Base-by-base conservation (phyloP, 1,140 invertebrate species). In the Drosophila fuyamai region DNA sequence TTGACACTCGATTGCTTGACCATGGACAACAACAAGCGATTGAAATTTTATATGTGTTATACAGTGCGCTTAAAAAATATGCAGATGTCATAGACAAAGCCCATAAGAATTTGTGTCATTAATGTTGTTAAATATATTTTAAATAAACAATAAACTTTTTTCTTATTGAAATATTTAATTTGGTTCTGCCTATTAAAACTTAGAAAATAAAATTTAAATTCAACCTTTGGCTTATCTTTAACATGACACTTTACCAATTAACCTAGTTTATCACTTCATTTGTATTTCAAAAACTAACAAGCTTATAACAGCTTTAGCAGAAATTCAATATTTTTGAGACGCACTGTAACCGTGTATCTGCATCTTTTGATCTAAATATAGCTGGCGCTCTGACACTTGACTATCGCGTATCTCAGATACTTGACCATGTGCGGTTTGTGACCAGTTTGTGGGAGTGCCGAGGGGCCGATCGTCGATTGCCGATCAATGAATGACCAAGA, bases 291-390 rank as follows among this genome's bases (percentile, higher is more conserved):
- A 41, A 59, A 76, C 76, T 79, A 72, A 72, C 41, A 43, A 29
- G 16, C 14, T 43, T 43, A 51, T 9, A 18, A n/a, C 18, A 62
- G 29, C 54, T 41, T 29, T 18, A 65, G 73, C 76, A 50, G 50
- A 66, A 68, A 68, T 54, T 54, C 32, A 68, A 60, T 53, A 59
- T 46, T 56, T 78, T 73, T 70, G 74, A 62, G 76, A 66, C 70
- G 65, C 76, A 44, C 41, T 68, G 38, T 77, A 40, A 13, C n/a
- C 38, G 16, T 44, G 41, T 77, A 65, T 81, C 44, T 86, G 68
- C 75, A 61, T 72, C 54, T 68, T 65, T 41, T 47, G 74, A 54
- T 81, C 65, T 86, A 88, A 88, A 88, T 88, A 88, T 86, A 86
- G 76, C 61, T 29, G 38, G 65, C 67, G 66, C 66, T 41, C 44